Evolutionary conservation across 2,113 vertebrate species (phyloP), one percentile per base, ranked within the genome.

Genomic region (Anguilla japonica): DNA sequence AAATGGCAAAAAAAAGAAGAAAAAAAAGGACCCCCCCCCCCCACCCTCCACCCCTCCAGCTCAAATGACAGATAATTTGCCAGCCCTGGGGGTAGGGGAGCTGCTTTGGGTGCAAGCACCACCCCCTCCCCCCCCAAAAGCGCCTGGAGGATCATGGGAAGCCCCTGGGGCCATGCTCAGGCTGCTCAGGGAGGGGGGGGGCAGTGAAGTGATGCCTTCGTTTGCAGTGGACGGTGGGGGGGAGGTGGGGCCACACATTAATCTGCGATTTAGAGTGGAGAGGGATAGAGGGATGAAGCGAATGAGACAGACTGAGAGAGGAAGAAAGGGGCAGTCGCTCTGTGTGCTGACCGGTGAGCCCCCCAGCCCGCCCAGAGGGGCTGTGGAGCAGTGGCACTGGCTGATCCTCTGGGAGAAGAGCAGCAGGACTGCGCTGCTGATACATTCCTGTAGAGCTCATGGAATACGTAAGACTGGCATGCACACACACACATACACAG

Each of bases 51-150:
- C 63, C 79, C 41, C 46, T 9, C 53, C 22, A 9, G 53, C 60
- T 46, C 26, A 84, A 40, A 83, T 67, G 71, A 57, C 85, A 83
- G 80, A 82, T 82, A 50, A 41, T 56, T 80, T 34, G 22, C 84
- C 20, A 34, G 50, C 5, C 41, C 71, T 56, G 5, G 1, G 79
- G 79, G 40, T 11, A 80, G 79, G 63, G 26, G 75, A 34, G 26
- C 18, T 82, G 26, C 22, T 34, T 7, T 34, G 41, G 9, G 41
- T 20, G 22, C 22, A 15, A 22, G 80, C 41, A 56, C 53, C 1
- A 56, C 53, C 15, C 53, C 53, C 53, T 3, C 60, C 43, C 29
- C 60, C 40, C 26, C 20, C 81, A 43, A 1, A 18, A 8, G 60
- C 18, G 5, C 56, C 9, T 29, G 29, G 67, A 46, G 60, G 63